Conservation (phyloP, 1,140 invertebrate genomes). For the Magallana gigas region DNA sequence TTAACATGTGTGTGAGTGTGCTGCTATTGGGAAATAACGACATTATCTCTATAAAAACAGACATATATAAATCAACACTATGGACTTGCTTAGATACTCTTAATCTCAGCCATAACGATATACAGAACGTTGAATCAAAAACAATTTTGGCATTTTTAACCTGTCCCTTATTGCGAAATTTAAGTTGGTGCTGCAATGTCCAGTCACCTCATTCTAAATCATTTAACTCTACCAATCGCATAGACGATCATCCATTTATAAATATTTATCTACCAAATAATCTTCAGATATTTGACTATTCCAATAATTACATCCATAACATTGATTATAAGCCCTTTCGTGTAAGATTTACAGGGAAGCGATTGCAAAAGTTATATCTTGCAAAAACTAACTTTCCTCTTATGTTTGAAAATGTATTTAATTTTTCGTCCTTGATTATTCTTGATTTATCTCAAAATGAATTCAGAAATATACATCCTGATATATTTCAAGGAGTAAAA, state of each 20-base stretch:
- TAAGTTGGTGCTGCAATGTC: background rate
- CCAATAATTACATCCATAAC: background rate
- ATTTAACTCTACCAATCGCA: background rate
- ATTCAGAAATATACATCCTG: background rate
- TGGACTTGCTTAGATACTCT: background rate
- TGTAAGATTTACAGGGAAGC: background rate
- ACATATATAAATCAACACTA: background rate
- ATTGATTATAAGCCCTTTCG: background rate
- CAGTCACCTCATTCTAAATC: background rate
- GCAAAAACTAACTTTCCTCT: background rate
- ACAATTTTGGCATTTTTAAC: background rate
- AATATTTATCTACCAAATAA: background rate
- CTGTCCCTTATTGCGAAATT: background rate
- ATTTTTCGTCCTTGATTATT: background rate
- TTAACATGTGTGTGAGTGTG: background rate
- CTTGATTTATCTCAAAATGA: background rate
- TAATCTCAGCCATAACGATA: background rate
- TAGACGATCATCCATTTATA: background rate
- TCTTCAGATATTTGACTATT: background rate
- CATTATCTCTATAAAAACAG: background rate
- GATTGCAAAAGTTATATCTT: background rate
- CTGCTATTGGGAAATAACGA: background rate
- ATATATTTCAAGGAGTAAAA: background rate
- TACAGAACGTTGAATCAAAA: background rate
- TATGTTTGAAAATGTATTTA: background rate